Evolutionary conservation across 2,797 vertebrate species (phyloP), one percentile per base, ranked within the genome.

Genomic region (Sparus aurata): DNA sequence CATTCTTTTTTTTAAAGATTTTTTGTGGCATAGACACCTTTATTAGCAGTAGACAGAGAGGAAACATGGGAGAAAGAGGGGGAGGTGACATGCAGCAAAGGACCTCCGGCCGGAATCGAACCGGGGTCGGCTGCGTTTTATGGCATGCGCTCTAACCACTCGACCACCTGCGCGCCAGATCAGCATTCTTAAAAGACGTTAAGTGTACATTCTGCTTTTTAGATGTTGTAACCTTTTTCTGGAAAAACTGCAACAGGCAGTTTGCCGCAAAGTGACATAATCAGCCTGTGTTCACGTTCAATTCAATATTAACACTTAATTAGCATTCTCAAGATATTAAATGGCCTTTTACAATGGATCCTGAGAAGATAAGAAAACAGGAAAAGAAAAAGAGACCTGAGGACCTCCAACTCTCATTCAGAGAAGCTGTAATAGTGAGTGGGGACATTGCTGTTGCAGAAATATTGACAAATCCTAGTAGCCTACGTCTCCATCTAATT

Each of bases 401-500:
- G 34, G 34, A 34, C 34, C 34, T 34, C 34, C 34, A 30, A 30
- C 27, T 30, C 30, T 30, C 5, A 30, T 30, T 30, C 30, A 30
- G 30, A 30, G 30, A 30, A 30, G 30, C 30, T 9, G 34, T 34
- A 34, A 34, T 22, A 46, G 61, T 60, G 22, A 43, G 53, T 18
- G 18, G 47, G 54, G 79, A 73, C 30, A 67, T 73, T 66, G 75
- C 55, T 9, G 1, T 34, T 62, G 50, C 41, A 59, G 52, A 76
- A 57, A 46, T 85, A 82, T 80, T 63, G 70, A 77, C 52, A 23
- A 16, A 52, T 73, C n/a, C 59, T 38, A 49, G 63, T 10, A 61
- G 62, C 34, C 61, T 45, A 54, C 67, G 41, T 71, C 77, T 75
- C 59, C 46, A 17, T 59, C 75, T 77, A 68, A 82, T 83, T 83